phyloP scores from a whole-genome alignment of 2,797 vertebrate genomes.

The Microctenopoma lineatum region DNA sequence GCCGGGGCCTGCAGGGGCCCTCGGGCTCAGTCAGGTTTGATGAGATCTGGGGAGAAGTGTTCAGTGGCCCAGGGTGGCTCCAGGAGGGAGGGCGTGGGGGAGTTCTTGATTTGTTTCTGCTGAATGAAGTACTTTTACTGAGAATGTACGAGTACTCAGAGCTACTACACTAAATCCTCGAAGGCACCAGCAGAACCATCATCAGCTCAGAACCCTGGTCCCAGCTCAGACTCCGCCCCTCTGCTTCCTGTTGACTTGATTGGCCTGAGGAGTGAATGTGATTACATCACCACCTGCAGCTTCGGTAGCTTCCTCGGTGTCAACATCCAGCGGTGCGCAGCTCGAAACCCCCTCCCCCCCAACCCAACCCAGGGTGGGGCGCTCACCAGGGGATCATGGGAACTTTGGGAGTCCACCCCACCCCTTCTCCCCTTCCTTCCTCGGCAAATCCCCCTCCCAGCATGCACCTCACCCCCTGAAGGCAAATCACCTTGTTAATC shows the following conservation, averaged over 20 bases:
- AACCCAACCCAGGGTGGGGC: constrained; percentile 1
- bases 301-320: constrained; percentile 49
- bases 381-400: constrained; percentile 67
- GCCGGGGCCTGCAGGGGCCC: constrained; percentile 46
- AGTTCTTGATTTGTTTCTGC: too few species aligned
- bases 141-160: too few species aligned
- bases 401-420: constrained; percentile 46
- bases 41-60: constrained; percentile 64
- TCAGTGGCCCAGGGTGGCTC: constrained; percentile 41
- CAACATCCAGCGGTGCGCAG: constrained; percentile 50
- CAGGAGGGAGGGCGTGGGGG: too few species aligned
- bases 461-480: constrained; percentile 60
- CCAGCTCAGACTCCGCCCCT: not conserved
- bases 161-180: not conserved
- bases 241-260: constrained; percentile 57
- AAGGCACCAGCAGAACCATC: not conserved
- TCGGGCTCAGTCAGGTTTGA: constrained; percentile 63
- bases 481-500: constrained; percentile 57
- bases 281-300: constrained; percentile 65
- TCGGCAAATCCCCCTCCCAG: constrained; percentile 57
- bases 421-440: constrained; percentile 7
- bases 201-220: not conserved
- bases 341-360: constrained; percentile 12
- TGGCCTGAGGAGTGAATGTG: constrained; percentile 55
- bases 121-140: too few species aligned